phyloP scores from a whole-genome alignment of 2,797 vertebrate genomes.

The Epinephelus awoara region DNA sequence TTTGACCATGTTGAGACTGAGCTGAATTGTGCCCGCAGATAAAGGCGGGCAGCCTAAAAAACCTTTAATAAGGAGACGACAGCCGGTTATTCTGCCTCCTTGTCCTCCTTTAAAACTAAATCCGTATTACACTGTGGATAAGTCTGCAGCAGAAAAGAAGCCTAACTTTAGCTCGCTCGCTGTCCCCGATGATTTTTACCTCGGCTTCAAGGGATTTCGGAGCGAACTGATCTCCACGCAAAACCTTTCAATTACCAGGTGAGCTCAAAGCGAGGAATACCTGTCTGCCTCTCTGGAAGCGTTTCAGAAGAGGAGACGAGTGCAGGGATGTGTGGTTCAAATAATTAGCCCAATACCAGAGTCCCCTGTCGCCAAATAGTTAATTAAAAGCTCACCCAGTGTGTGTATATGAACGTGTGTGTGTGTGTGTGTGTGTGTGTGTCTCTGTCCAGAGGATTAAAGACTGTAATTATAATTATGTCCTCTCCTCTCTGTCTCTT shows the following conservation, averaged over 20 bases:
- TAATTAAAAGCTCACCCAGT: conserved; percentile 77
- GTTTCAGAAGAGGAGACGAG: conserved; percentile 50
- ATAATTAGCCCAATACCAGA: conserved; percentile 79
- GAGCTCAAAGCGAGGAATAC: conserved; percentile 52
- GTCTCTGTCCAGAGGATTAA: conserved; percentile 78
- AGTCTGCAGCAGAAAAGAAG: conserved; percentile 49
- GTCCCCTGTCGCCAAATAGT: conserved; percentile 77
- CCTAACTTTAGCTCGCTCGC: conserved; percentile 52
- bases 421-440: conserved; percentile 36
- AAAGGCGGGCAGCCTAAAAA: conserved; percentile 41
- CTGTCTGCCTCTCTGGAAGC: conserved; percentile 45
- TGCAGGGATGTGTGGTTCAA: conserved; percentile 59
- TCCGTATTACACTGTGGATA: conserved; percentile 59
- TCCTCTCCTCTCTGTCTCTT: conserved; percentile 56
- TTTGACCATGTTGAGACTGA: conserved; percentile 35
- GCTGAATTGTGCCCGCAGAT: conserved; percentile 32
- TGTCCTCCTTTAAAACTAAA: conserved; percentile 61
- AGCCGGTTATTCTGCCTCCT: conserved; percentile 51
- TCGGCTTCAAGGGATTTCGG: conserved; percentile 54
- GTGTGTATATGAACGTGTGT: conserved; percentile 17
- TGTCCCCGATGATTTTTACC: conserved; percentile 56
- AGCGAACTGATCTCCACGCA: conserved; percentile 36
- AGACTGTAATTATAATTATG: conserved; percentile 79
- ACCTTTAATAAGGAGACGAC: conserved; percentile 49
- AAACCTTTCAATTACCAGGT: conserved; percentile 69